Evolutionary conservation across 2,888 invertebrate genomes (phyloP).

Genomic region (Antheraea assamensis): DNA sequence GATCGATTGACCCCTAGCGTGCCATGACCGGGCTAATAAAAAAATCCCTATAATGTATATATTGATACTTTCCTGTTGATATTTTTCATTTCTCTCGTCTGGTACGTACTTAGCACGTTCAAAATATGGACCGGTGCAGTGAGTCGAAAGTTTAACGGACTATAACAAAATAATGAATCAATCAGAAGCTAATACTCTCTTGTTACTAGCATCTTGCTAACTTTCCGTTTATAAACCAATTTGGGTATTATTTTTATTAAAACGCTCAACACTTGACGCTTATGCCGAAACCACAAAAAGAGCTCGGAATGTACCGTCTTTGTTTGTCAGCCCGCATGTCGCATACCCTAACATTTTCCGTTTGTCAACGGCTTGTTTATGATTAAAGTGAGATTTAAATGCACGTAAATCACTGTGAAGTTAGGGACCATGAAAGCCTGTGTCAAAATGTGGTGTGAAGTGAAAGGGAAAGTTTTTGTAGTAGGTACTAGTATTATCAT

Average conservation of each 20-base stretch:
- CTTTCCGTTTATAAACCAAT: not conserved
- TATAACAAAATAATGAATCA: not conserved
- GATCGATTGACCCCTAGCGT: not conserved
- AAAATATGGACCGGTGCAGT: too few species aligned
- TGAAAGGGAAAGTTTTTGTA: not conserved
- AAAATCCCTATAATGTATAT: too few species aligned
- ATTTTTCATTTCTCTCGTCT: too few species aligned
- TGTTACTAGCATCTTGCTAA: not conserved
- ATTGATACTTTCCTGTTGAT: too few species aligned
- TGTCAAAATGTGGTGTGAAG: not conserved
- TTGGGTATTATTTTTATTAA: not conserved
- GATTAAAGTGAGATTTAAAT: constrained; percentile 29
- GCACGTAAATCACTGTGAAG: constrained; percentile 10
- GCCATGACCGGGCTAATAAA: too few species aligned
- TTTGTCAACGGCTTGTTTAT: constrained; percentile 35
- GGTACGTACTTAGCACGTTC: too few species aligned
- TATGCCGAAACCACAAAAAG: constrained; percentile 45
- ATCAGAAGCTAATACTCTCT: not conserved
- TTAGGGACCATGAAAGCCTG: not conserved
- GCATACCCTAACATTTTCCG: constrained; percentile 31
- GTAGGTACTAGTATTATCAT: not conserved
- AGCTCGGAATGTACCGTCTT: constrained; percentile 42
- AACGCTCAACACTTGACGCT: constrained; percentile 21
- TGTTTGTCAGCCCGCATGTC: constrained; percentile 67
- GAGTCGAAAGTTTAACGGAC: not conserved